Base-by-base conservation (phyloP, 1,140 invertebrate genomes). In the Acromyrmex charruanus region DNA sequence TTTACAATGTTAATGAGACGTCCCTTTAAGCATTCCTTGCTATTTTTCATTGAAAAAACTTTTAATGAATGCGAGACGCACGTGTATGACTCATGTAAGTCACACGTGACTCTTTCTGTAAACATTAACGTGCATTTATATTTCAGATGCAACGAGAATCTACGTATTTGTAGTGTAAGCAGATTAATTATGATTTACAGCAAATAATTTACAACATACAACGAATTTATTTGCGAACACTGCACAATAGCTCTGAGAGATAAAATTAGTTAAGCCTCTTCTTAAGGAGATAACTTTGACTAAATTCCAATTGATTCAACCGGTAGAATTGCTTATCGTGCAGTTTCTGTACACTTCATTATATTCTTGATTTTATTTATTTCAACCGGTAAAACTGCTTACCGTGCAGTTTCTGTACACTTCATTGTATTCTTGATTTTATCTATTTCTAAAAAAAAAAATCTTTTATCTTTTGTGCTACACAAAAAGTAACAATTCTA, bases 91-190 rank as follows among this genome's bases (percentile, higher is more conserved):
- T 80, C 68, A 75, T 10, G 66, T n/a, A 68, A 81, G 44, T 49
- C 6, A 81, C 77, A 68, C 85, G 85, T 86, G 85, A 86, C 77
- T 72, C 18, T 82, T 82, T 51, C 21, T 28, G 16, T 31, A 86
- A 86, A 86, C 85, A 86, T 71, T 39, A 53, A 44, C 3, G 44
- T 44, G 28, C 28, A 49, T 49, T 58, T 59, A 31, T 49, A 51
- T 63, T 81, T 61, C 18, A 59, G 51, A 25, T 68, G 51, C 55
- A 58, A 81, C 18, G 7, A 25, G 66, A 51, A 51, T 7, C n/a
- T 75, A 21, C 69, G 44, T 49, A 84, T 75, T 74, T 74, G 21
- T 21, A 82, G 1, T 10, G 10, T 53, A 77, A 58, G 71, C 31
- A 74, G 51, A 21, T 58, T 58, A 53, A n/a, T 53, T n/a, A 44